These are phyloP conservation scores for Lanistes nyassanus DNA, from an alignment of 1,140 invertebrate species.

Conservation along the genomic window DNA sequence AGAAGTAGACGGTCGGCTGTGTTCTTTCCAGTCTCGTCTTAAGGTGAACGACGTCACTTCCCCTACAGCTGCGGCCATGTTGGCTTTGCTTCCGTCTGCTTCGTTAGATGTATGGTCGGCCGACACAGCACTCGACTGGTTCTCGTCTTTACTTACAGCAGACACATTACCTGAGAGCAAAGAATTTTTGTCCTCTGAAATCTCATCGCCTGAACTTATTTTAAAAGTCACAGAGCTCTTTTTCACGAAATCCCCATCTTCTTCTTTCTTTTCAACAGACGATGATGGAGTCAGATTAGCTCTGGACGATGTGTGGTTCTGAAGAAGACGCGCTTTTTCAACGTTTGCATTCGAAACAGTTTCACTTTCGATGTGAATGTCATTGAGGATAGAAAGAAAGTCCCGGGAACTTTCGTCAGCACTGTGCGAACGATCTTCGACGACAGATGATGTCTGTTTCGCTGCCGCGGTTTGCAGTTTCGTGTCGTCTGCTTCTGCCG, in stretches of 20 bases:
- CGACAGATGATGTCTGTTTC: background rate
- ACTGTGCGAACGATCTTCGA: background rate
- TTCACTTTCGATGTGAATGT: conserved; percentile 9
- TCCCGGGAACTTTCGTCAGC: background rate
- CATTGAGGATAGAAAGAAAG: conserved; percentile 19
- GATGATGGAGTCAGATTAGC: too few relatives aligned
- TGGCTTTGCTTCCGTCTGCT: background rate
- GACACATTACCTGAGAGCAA: too few relatives aligned
- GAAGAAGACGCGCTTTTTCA: too few relatives aligned
- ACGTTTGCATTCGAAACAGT: background rate
- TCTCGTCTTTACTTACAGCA: background rate
- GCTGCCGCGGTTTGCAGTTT: background rate
- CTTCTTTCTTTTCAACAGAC: too few relatives aligned
- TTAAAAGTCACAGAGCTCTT: too few relatives aligned
- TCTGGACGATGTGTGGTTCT: too few relatives aligned
- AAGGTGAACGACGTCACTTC: background rate
- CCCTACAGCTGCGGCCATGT: background rate
- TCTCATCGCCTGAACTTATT: too few relatives aligned
- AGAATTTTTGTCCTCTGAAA: too few relatives aligned
- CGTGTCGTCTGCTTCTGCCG: background rate
- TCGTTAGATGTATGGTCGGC: background rate
- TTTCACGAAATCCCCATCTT: too few relatives aligned
- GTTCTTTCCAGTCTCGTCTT: background rate
- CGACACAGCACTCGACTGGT: background rate
- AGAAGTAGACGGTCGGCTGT: background rate